Evolutionary conservation across 2,888 invertebrate genomes (phyloP).

Genomic region (Macrophya alboannulata): DNA sequence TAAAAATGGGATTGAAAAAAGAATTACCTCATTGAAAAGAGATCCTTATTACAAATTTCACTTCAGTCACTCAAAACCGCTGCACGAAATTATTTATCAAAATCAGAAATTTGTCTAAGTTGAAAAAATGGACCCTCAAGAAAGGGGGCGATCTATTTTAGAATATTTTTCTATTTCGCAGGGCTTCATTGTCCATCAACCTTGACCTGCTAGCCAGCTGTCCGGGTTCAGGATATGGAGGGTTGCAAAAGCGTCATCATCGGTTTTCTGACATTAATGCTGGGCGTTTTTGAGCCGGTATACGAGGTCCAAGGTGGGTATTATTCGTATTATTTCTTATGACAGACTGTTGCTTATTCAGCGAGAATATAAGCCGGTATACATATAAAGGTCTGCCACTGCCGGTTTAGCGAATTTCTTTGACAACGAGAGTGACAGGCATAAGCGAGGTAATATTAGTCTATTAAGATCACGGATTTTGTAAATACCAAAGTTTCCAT

Average conservation of each 20-base stretch:
- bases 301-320: neutral
- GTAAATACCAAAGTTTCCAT: slow-evolving; percentile 1
- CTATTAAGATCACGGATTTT: neutral
- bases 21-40: neutral
- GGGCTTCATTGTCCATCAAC: slow-evolving; percentile 8
- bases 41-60: neutral
- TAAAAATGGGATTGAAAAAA: neutral
- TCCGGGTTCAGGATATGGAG: slow-evolving; percentile 13
- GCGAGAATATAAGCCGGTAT: slow-evolving; percentile 13
- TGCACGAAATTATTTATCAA: neutral
- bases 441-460: neutral
- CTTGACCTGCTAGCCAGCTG: slow-evolving; percentile 33
- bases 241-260: slow-evolving; percentile 20
- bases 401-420: slow-evolving; percentile 37
- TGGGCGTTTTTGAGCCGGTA: slow-evolving; percentile 35
- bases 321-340: slow-evolving; percentile 45
- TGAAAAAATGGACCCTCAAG: neutral
- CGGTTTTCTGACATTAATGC: slow-evolving; percentile 19
- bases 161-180: neutral
- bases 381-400: neutral
- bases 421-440: slow-evolving; percentile 35
- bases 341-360: slow-evolving; percentile 42
- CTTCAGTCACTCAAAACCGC: neutral
- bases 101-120: neutral
- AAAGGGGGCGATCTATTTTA: neutral